A percentile compares a stretch with the other conserved stretches of the same genome.
Conservation (phyloP, 1,140 invertebrate species). For the Drosophila eugracilis region DNA sequence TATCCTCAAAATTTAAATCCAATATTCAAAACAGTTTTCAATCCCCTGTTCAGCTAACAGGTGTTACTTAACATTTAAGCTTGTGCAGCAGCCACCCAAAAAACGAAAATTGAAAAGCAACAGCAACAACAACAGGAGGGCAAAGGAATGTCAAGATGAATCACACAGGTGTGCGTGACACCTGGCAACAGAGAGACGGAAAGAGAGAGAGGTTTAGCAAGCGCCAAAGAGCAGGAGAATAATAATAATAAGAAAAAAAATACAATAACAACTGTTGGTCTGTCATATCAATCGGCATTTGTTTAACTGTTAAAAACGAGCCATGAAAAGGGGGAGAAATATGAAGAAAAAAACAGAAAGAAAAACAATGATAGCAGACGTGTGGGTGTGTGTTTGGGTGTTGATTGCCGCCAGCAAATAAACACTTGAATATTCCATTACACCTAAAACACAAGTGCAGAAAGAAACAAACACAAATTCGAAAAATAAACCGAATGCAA, state of each 20-base stretch:
- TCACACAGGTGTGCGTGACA: slow-evolving; percentile 40
- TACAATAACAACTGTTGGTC: slow-evolving; percentile 24
- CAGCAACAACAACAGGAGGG: slow-evolving; percentile 10
- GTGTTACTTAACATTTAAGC: neutral
- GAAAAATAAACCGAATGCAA: slow-evolving; percentile 2
- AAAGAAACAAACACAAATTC: neutral
- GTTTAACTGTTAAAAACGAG: slow-evolving; percentile 52
- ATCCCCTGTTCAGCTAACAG: neutral
- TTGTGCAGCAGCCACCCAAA: slow-evolving; percentile 12
- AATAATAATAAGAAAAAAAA: neutral
- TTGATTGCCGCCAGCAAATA: slow-evolving; percentile 29
- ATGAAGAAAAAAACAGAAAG: neutral
- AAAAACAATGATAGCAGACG: slow-evolving; percentile 44
- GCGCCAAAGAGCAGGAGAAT: neutral
- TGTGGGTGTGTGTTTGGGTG: neutral
- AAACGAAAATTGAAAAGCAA: slow-evolving; percentile 18
- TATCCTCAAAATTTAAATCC: no score
- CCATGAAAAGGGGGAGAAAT: slow-evolving; percentile 12
- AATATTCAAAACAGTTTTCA: neutral
- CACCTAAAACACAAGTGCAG: slow-evolving; percentile 23
- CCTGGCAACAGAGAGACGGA: slow-evolving; percentile 14
- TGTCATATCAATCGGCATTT: slow-evolving; percentile 68
- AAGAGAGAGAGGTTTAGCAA: neutral
- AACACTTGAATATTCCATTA: slow-evolving; percentile 14
- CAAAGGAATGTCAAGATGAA: slow-evolving; percentile 47